Conservation (phyloP, 2,888 invertebrate genomes). For the Macropis europaea region DNA sequence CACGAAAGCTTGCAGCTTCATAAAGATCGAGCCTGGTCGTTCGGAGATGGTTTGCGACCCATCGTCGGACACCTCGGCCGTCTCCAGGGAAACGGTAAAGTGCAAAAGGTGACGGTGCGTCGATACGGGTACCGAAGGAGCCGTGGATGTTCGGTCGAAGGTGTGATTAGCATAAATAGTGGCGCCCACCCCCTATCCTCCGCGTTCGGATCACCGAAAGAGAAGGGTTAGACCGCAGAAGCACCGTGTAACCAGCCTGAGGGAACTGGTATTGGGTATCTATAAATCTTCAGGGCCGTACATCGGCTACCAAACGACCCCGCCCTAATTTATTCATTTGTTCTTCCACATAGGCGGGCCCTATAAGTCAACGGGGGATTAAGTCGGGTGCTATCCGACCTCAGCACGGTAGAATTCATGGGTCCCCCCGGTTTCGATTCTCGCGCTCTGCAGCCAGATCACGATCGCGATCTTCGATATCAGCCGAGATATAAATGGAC, state of each 20-base stretch:
- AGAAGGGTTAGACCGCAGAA: slow-evolving; percentile 37
- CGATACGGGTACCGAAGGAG: not conserved
- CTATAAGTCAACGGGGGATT: slow-evolving; percentile 75
- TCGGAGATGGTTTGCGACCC: not conserved
- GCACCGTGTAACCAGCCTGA: slow-evolving; percentile 48
- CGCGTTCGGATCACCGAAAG: slow-evolving; percentile 18
- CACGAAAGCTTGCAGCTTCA: not conserved
- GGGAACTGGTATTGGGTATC: slow-evolving; percentile 66
- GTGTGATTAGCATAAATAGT: slow-evolving; percentile 66
- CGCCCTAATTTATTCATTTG: slow-evolving; percentile 78
- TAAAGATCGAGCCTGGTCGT: not conserved
- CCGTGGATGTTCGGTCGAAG: slow-evolving; percentile 5
- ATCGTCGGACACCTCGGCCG: not conserved
- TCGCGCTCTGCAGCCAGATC: slow-evolving; percentile 21
- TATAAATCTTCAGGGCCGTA: slow-evolving; percentile 72
- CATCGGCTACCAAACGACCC: slow-evolving; percentile 74
- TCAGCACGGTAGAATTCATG: slow-evolving; percentile 42
- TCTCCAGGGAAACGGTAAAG: not conserved
- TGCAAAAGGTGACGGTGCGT: not conserved
- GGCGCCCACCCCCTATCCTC: slow-evolving; percentile 63
- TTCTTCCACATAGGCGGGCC: slow-evolving; percentile 73
- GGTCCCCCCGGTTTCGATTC: slow-evolving; percentile 14
- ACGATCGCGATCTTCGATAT: slow-evolving; percentile 46
- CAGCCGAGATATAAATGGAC: slow-evolving; percentile 4
- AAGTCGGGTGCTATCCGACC: slow-evolving; percentile 63